Evolutionary conservation across 2,888 invertebrate genomes (phyloP), one percentile per base, ranked within the genome.

Genomic region (Drosophila subquinaria): DNA sequence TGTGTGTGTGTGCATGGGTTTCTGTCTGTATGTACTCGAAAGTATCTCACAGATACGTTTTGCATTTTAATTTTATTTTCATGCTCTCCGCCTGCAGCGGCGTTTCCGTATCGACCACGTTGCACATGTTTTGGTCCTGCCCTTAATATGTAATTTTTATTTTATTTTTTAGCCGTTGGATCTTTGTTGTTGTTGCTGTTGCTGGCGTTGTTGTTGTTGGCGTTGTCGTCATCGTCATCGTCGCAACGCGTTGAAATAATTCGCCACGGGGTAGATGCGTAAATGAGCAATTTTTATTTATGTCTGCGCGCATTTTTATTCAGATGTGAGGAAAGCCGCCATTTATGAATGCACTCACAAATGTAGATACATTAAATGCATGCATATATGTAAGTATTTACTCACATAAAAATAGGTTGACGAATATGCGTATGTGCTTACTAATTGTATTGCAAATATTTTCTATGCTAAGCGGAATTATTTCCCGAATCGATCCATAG

Each of bases 21-120:
- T 63, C 23, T 47, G 53, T 51, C 20, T 43, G 63, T 42, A 38
- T 63, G 45, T 42, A 55, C 66, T 20, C 17, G 42, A 53, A 56
- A 68, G 79, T 79, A 82, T 84, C 81, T 84, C 38, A 63, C 76
- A 73, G 79, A 84, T 78, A 84, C 82, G 70, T 82, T 85, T 85
- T 88, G 84, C 88, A 88, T 85, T 85, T 85, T 79, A 82, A 85
- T 88, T 85, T 85, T 81, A 82, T 85, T 87, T 84, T 77, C 83
- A 83, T 79, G 82, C 87, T 79, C 79, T 74, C 65, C 67, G 81
- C 70, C 79, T 53, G 73, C 73, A 63, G 74, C 68, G 64, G 51
- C 63, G 73, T 76, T 79, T 73, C 70, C 74, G 71, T 70, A 71
- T 80, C 77, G 74, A 74, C 66, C 66, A 78, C 78, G 66, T 66